These are phyloP conservation scores for Augiades crinisus DNA, from an alignment of 2,888 invertebrate species.

Conservation along the genomic window DNA sequence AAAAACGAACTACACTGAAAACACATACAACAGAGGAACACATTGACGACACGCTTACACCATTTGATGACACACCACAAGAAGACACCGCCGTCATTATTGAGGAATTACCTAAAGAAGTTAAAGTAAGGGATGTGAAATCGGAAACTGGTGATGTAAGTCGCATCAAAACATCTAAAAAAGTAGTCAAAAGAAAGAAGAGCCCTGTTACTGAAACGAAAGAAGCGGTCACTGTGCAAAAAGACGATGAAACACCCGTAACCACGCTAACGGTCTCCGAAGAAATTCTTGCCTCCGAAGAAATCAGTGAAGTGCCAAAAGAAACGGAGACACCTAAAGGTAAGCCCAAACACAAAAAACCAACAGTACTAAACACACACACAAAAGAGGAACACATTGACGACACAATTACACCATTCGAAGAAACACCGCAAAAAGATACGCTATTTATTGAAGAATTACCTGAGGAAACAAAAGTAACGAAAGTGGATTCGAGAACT, in stretches of 20 bases:
- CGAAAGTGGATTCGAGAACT: constrained; percentile 52
- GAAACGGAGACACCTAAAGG: constrained; percentile 36
- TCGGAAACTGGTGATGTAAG: constrained; percentile 51
- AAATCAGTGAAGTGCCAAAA: constrained; percentile 31
- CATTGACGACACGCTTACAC: constrained; percentile 38
- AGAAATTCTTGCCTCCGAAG: constrained; percentile 38
- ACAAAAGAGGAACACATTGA: constrained; percentile 41
- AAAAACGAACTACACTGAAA: constrained; percentile 35
- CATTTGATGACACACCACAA: constrained; percentile 33
- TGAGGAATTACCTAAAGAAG: constrained; percentile 36
- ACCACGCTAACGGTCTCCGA: constrained; percentile 35
- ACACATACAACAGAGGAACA: constrained; percentile 41
- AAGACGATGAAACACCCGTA: constrained; percentile 37
- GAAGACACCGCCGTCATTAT: constrained; percentile 40
- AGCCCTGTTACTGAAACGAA: constrained; percentile 31
- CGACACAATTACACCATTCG: constrained; percentile 36
- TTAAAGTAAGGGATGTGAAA: constrained; percentile 52
- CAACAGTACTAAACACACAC: constrained; percentile 39
- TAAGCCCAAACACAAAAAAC: constrained; percentile 44
- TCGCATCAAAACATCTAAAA: constrained; percentile 46
- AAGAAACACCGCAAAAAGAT: constrained; percentile 32
- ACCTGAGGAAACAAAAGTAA: constrained; percentile 42
- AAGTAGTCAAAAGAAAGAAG: constrained; percentile 43
- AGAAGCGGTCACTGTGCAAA: constrained; percentile 34
- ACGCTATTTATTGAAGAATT: constrained; percentile 40